Evolutionary conservation across 1,140 invertebrate genomes (phyloP), one percentile per base, ranked within the genome.

Genomic region (Vanessa atalanta): DNA sequence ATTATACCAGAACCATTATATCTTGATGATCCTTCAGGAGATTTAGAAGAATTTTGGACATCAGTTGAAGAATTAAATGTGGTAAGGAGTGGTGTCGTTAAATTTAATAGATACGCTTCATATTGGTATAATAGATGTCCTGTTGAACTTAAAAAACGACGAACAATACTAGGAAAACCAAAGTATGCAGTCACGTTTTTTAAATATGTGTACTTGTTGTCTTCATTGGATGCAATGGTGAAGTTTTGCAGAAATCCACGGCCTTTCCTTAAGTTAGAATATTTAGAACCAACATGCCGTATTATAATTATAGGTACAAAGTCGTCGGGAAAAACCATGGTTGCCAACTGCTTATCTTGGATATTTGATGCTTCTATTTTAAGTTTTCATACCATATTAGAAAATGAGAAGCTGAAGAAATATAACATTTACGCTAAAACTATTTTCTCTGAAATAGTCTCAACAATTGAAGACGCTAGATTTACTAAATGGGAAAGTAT

Each of bases 171-270:
- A 57, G 95, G 94, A 64, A 79, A 82, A 26, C 73, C 90, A 3
- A 92, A 94, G 78, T 93, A 91, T 81, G 92, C 93, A 13, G 93
- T 95, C 3, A 88, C 89, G 64, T 94, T 95, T 74, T 92, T 95
- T 82, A 94, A 94, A 82, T 93, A 94, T 77, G 85, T 95, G 15
- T 95, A 93, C 80, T 93, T 95, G 47, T 76, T 95, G 16, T 93
- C 93, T 16, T 93, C 93, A 65, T 74, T 86, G 14, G 79, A 93
- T 60, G 79, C 89, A 13, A 84, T 91, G 74, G 75, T 91, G 47
- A 79, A 82, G 47, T 95, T 95, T 83, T 86, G 91, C 67, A 87
- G 89, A 79, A 95, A 95, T 85, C 95, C 95, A n/a, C 88, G 94
- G 26, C 92, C 93, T 2, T 95, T 89, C 87, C 75, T 88, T 66